Percentiles rank a stretch among this genome's conserved stretches.
Evolutionary conservation across 35 echinoderm and acorn worm species (phyloP).

Genomic region (Ophiothrix spiculata): DNA sequence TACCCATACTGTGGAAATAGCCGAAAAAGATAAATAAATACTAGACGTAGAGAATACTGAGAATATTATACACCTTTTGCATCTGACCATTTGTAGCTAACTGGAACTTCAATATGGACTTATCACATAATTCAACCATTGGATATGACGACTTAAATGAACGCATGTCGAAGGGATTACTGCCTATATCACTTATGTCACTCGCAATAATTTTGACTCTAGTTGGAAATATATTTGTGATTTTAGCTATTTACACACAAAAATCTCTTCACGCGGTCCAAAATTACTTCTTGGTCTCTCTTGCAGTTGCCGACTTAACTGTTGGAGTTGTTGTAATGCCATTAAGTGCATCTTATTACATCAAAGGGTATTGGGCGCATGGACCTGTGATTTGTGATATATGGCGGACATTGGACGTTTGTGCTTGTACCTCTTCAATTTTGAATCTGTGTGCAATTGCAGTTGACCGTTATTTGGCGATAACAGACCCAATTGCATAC

Average conservation of each 20-base stretch:
- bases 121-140: too few relatives aligned
- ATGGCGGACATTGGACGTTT: slow-evolving; percentile 53
- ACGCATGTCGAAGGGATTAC: background rate
- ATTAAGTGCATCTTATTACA: slow-evolving; percentile 37
- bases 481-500: slow-evolving; percentile 57
- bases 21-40: too few relatives aligned
- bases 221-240: background rate
- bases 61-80: too few relatives aligned
- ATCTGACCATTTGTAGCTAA: too few relatives aligned
- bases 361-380: slow-evolving; percentile 53
- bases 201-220: background rate
- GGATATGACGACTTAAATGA: too few relatives aligned
- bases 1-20: too few relatives aligned
- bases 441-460: slow-evolving; percentile 59
- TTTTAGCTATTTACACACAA: background rate
- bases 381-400: slow-evolving; percentile 49
- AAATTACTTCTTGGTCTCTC: slow-evolving; percentile 71
- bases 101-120: too few relatives aligned
- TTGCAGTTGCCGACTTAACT: slow-evolving; percentile 58
- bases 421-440: slow-evolving; percentile 54
- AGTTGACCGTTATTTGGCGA: slow-evolving; percentile 72
- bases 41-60: too few relatives aligned
- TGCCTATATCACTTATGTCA: background rate
- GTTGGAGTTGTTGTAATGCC: slow-evolving; percentile 62
- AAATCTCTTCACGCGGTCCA: background rate